Percentiles rank a stretch among this genome's conserved stretches.
Conservation (phyloP, 2,888 invertebrate genomes). For the Antitype chi region DNA sequence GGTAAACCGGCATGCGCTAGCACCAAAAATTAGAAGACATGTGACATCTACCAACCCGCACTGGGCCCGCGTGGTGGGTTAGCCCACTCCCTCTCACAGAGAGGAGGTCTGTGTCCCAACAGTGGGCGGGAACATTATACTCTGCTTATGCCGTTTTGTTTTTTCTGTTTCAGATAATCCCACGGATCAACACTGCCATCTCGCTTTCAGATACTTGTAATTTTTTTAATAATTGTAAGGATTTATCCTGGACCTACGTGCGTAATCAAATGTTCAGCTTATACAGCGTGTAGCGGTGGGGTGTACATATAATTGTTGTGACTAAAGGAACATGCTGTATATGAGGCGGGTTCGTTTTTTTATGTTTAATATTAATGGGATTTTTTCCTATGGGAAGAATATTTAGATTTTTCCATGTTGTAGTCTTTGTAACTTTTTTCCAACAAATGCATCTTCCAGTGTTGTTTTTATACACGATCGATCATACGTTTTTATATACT, state of each 20-base stretch:
- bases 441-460: slow-evolving; percentile 23
- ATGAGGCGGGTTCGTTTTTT: slow-evolving; percentile 43
- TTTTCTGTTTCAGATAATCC: slow-evolving; percentile 80
- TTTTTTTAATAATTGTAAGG: slow-evolving; percentile 77
- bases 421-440: not conserved
- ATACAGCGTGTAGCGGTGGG: slow-evolving; percentile 72
- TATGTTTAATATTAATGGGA: slow-evolving; percentile 1
- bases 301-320: slow-evolving; percentile 73
- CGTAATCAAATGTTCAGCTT: slow-evolving; percentile 65
- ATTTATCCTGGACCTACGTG: slow-evolving; percentile 59
- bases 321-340: slow-evolving; percentile 59
- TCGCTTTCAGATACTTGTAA: slow-evolving; percentile 87
- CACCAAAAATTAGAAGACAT: too few species aligned
- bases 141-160: too few species aligned
- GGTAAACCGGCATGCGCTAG: too few species aligned
- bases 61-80: too few species aligned
- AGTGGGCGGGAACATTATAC: too few species aligned
- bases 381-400: slow-evolving; percentile 20
- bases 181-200: slow-evolving; percentile 88
- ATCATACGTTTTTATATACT: not conserved
- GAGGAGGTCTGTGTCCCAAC: too few species aligned
- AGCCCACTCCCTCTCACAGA: too few species aligned
- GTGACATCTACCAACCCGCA: too few species aligned
- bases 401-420: slow-evolving; percentile 13
- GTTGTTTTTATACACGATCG: slow-evolving; percentile 1